Evolutionary conservation across 2,113 vertebrate genomes (phyloP).

Genomic region (Hydropotes inermis): DNA sequence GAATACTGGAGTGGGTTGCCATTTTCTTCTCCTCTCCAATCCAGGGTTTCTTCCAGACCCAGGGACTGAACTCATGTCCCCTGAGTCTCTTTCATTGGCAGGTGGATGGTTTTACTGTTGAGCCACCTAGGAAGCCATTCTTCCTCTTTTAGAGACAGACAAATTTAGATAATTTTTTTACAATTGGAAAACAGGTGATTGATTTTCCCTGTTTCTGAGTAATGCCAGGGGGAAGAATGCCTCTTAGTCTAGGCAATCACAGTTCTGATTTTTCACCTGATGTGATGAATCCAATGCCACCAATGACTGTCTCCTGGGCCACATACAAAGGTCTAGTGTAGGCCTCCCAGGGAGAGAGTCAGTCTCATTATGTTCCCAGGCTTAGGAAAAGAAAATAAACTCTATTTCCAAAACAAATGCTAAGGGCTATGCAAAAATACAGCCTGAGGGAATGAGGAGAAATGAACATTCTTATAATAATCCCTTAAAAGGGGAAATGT

Average conservation of each 20-base stretch:
- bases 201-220: background rate
- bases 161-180: background rate
- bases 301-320: background rate
- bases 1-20: background rate
- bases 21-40: background rate
- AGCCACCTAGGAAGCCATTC: background rate
- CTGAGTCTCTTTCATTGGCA: background rate
- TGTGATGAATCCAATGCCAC: background rate
- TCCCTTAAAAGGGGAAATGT: constrained; percentile 61
- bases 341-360: background rate
- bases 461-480: constrained; percentile 51
- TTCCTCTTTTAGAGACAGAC: background rate
- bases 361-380: background rate
- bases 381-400: constrained; percentile 1
- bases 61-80: background rate
- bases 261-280: background rate
- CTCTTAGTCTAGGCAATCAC: background rate
- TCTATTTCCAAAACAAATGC: constrained; percentile 56
- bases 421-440: background rate
- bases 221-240: background rate
- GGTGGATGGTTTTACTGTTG: background rate
- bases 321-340: background rate
- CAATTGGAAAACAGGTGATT: background rate
- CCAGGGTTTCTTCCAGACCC: background rate
- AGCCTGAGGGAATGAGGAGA: constrained; percentile 37